Base-by-base conservation (phyloP, 1,140 invertebrate species). In the Anoplophora glabripennis region DNA sequence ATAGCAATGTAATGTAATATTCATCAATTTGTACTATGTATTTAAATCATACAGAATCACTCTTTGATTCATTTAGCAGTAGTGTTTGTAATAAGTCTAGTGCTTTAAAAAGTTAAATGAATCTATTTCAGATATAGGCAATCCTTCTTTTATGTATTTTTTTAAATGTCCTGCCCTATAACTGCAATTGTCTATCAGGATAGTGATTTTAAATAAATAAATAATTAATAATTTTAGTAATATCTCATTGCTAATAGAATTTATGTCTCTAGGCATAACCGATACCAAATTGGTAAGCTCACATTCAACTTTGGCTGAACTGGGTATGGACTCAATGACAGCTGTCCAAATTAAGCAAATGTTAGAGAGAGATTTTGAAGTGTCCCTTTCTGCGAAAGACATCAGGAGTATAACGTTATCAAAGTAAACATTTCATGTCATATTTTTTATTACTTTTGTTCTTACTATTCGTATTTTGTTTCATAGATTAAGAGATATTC, bases 271-370 rank as follows among this genome's bases (percentile, higher is more conserved):
- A 57, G 59, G 59, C n/a, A 53, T 61, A 21, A 56, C 17, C 42
- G 65, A 67, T 36, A 10, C 65, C 4, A 67, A 65, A 57, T 40
- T 56, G 0, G 74, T 90, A 1, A 86, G 84, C 46, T 72, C 79
- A 34, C 79, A 85, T 59, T 78, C 81, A 55, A 87, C 86, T 0
- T 77, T 96, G 1, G 89, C 88, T 15, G 93, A 95, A 71, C 78
- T 92, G 44, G 92, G 92, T 46, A 87, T 94, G 80, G 92, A 94
- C 76, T 92, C 90, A 12, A 83, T 94, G 69, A 93, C 93, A 89
- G 89, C 86, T 9, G 89, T 92, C 1, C 92, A 94, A 77, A 80
- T 88, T 36, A 86, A 86, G 68, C 86, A 89, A 63, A 79, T 80
- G 5, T 71, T 88, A 10, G 86, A 88, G 69, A 69, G 83, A 55